Evolutionary conservation across 1,140 invertebrate species (phyloP).

Genomic region (Lycorma delicatula): DNA sequence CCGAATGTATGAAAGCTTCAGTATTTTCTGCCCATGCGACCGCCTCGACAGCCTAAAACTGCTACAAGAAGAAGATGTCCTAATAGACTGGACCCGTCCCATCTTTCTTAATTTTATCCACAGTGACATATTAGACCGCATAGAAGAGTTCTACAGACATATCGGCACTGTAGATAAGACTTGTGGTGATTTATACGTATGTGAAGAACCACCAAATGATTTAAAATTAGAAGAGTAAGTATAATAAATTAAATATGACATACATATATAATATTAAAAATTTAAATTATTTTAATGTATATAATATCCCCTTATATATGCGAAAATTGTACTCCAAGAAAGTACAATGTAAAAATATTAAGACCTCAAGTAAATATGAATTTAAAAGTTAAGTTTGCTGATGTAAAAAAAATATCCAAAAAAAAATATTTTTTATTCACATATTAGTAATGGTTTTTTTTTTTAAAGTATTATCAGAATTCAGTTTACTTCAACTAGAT

Average conservation of each 20-base stretch:
- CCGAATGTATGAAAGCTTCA: conserved; percentile 67
- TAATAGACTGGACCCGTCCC: conserved; percentile 66
- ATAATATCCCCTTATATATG: too few relatives aligned
- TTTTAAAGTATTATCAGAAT: too few relatives aligned
- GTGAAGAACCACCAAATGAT: conserved; percentile 45
- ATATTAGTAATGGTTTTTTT: too few relatives aligned
- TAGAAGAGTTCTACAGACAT: conserved; percentile 53
- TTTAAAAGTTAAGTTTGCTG: too few relatives aligned
- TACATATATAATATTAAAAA: too few relatives aligned
- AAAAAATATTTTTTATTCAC: too few relatives aligned
- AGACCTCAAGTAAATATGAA: too few relatives aligned
- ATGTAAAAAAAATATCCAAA: too few relatives aligned
- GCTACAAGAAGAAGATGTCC: conserved; percentile 58
- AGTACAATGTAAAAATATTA: too few relatives aligned
- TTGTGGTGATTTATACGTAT: conserved; percentile 66
- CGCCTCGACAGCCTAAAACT: conserved; percentile 57
- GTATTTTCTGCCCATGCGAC: conserved; percentile 68
- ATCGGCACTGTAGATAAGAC: conserved; percentile 60
- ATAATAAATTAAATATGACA: not conserved
- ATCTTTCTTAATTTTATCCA: conserved; percentile 77
- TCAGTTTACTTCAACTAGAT: too few relatives aligned
- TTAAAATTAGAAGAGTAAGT: conserved; percentile 46
- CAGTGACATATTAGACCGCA: conserved; percentile 59
- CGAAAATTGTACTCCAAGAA: too few relatives aligned
- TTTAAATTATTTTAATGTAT: too few relatives aligned